Conservation (phyloP, 2,113 vertebrate species). For the Corydoras sp. region DNA sequence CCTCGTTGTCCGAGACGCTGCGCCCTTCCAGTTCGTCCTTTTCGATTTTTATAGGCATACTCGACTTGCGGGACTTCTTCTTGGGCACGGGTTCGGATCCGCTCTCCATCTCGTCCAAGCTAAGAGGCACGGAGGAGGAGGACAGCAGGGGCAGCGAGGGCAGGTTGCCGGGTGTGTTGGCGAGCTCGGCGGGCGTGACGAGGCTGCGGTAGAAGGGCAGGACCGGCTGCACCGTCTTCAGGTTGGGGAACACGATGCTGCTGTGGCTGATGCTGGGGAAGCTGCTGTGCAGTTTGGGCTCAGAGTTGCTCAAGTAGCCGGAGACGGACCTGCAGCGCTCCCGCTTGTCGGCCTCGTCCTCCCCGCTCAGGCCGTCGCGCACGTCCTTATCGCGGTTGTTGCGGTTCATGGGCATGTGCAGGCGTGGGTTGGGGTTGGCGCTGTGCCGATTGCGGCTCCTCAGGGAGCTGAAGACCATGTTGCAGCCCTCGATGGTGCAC, state of each 20-base stretch:
- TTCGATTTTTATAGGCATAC: conserved; percentile 97
- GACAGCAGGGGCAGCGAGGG: conserved; percentile 81
- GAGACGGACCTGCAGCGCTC: conserved; percentile 72
- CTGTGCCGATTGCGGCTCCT: conserved; percentile 95
- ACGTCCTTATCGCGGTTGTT: conserved; percentile 94
- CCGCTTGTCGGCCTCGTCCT: conserved; percentile 63
- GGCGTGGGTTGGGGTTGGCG: conserved; percentile 93
- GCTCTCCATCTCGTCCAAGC: conserved; percentile 63
- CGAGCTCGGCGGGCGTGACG: conserved; percentile 88
- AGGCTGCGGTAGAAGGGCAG: conserved; percentile 92
- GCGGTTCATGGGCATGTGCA: conserved; percentile 97
- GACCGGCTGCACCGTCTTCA: conserved; percentile 94
- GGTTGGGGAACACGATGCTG: conserved; percentile 86
- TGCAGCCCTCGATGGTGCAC: conserved; percentile 94
- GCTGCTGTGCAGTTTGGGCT: conserved; percentile 70
- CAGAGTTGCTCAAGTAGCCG: conserved; percentile 70
- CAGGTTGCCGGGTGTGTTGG: conserved; percentile 84
- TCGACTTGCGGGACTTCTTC: conserved; percentile 98
- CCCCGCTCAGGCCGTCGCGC: conserved; percentile 64
- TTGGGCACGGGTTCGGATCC: conserved; percentile 78
- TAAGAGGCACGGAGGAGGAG: conserved; percentile 81
- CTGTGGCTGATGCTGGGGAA: conserved; percentile 75
- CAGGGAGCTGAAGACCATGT: conserved; percentile 97
- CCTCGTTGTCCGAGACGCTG: conserved; percentile 76
- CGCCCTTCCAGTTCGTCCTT: conserved; percentile 71